Evolutionary conservation across 1,140 invertebrate species (phyloP), one percentile per base, ranked within the genome.

Genomic region (Penaeus japonicus): DNA sequence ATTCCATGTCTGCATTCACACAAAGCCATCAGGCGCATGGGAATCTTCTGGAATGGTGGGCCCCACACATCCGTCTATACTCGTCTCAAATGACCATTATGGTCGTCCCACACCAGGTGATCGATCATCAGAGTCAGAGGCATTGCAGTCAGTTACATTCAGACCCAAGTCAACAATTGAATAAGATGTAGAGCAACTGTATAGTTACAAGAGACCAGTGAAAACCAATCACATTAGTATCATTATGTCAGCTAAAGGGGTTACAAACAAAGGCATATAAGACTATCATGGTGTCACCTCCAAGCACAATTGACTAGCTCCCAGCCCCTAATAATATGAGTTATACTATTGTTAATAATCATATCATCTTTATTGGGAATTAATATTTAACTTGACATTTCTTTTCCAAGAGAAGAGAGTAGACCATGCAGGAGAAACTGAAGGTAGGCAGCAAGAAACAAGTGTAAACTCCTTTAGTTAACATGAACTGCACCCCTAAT

Each of bases 281-380:
- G 47, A 87, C 79, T 87, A 87, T 87, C 78, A 81, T 78, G 84
- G 79, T 79, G 84, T 62, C 84, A 85, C 65, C 79, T 85, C 65
- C 54, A 85, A 85, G 84, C 79, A 81, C 78, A 87, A 82, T 32
- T 87, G 85, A 87, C 85, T 87, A 87, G 85, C 85, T 87, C 85
- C 85, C 85, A 87, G 85, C 85, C 85, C 85, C 85, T 87, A 87
- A 57, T 87, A 70, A 70, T 82, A 70, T 82, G 39, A 75, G 24
- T 81, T 82, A 87, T 70, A 75, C 78, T 87, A 73, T 75, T 87
- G 53, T 82, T 82, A 73, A 82, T 55, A 54, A 62, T 79, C 77
- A 57, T 78, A 85, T 84, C 81, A 59, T 85, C 35, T 55, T 75
- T 39, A 35, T 47, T 82, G 27, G 22, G 30, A 32, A n/a, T 78